phyloP scores from a whole-genome alignment of 2,797 vertebrate species.

The Triplophysa bombifrons region DNA sequence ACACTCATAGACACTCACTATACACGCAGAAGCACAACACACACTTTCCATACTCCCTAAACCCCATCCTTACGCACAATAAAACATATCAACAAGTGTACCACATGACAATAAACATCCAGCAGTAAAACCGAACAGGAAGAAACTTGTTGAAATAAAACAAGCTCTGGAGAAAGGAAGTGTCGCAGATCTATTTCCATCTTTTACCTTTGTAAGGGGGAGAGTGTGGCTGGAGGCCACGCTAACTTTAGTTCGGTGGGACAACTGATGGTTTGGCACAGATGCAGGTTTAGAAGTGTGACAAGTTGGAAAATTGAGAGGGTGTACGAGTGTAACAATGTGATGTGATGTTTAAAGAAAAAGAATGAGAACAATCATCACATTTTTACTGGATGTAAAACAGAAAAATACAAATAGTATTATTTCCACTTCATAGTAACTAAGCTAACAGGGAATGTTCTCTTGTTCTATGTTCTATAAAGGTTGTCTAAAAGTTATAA shows the following conservation, averaged over 20 bases:
- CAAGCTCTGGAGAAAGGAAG: slow-evolving; percentile 7
- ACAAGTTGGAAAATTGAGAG: slow-evolving; percentile 4
- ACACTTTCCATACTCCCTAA: slow-evolving; percentile 15
- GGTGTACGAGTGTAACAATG: background rate
- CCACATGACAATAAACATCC: slow-evolving; percentile 35
- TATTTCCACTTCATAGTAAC: no score
- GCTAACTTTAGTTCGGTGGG: slow-evolving; percentile 68
- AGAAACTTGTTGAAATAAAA: slow-evolving; percentile 13
- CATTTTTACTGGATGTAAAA: background rate
- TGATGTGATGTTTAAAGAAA: no score
- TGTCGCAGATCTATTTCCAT: slow-evolving; percentile 59
- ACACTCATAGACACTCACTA: slow-evolving; percentile 30
- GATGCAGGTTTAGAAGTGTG: slow-evolving; percentile 63
- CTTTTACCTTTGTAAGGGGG: slow-evolving; percentile 44
- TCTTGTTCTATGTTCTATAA: no score
- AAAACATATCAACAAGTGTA: slow-evolving; percentile 24
- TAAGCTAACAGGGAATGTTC: no score
- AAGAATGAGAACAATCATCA: no score
- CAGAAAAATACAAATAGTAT: background rate
- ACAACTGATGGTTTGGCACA: slow-evolving; percentile 67
- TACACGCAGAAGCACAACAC: background rate
- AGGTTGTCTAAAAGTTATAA: no score
- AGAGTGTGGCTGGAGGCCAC: slow-evolving; percentile 40
- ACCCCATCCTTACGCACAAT: slow-evolving; percentile 16
- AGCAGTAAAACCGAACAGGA: background rate